Percentiles rank a stretch among this genome's conserved stretches.
These are phyloP conservation scores for Nesoenas mayeri DNA, from an alignment of 2,113 vertebrate genomes.

Conservation along the genomic window DNA sequence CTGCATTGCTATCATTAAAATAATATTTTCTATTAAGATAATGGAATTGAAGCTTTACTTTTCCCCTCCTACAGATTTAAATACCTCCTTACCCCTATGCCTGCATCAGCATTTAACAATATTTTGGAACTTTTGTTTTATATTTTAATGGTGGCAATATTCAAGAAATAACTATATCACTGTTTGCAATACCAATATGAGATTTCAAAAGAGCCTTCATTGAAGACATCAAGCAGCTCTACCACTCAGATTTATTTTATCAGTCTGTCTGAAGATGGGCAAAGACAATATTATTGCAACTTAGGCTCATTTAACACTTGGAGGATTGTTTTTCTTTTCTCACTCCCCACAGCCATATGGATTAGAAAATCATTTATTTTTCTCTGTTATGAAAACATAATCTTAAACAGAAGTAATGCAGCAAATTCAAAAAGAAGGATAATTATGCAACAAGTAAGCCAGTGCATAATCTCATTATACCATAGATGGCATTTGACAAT, in stretches of 20 bases:
- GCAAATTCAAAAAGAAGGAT: neutral
- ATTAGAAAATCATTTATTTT: slow-evolving; percentile 41
- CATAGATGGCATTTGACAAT: neutral
- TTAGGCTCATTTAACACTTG: slow-evolving; percentile 12
- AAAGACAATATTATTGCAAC: neutral
- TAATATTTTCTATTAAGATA: neutral
- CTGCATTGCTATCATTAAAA: neutral
- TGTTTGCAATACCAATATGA: neutral
- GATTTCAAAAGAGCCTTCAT: neutral
- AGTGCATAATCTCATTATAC: slow-evolving; percentile 22
- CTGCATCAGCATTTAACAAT: neutral
- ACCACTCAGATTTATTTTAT: neutral
- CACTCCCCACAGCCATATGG: neutral
- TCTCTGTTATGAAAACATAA: slow-evolving; percentile 16
- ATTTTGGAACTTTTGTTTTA: neutral
- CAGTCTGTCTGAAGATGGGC: neutral
- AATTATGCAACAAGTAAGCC: slow-evolving; percentile 29
- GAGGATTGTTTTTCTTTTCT: neutral
- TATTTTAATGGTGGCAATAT: neutral
- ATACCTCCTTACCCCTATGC: neutral
- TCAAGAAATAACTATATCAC: neutral
- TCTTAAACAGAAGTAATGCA: neutral
- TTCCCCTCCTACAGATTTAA: neutral
- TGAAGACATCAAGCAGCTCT: neutral
- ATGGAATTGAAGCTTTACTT: neutral